Base-by-base conservation (phyloP, 2,888 invertebrate genomes). In the Chrysotoxum bicinctum region DNA sequence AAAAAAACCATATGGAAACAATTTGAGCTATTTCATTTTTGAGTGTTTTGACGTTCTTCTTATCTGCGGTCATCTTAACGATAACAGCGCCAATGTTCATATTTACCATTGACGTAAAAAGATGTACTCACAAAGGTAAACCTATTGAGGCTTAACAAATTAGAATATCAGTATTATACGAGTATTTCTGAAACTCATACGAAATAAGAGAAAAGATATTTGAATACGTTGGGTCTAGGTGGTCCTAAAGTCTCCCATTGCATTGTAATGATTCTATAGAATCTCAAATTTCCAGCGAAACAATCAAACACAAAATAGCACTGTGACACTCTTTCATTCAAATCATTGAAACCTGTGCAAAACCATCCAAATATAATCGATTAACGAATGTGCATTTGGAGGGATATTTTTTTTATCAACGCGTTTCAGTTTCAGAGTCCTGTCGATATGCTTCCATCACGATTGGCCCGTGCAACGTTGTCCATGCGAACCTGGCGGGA, bases 371-470 rank as follows among this genome's bases (percentile, higher is more conserved):
- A 19, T 19, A 19, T 19, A 54, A 30, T 54, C 35, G 35, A 30
- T 32, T 56, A 56, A 32, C 56, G 35, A 56, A 35, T 56, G n/a
- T n/a, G 32, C 21, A 37, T 58, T 58, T 35, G 21, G 32, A 35
- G 1, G 1, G 7, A 1, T n/a, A n/a, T 14, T 37, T 35, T 56
- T 23, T 23, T 8, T 26, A 32, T 32, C 16, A 30, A 16, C 4
- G 16, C 2, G 5, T 9, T 43, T 16, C 16, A 43, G n/a, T 40
- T 40, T 10, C 19, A 48, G 2, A 2, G 16, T 35, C 14, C 19
- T 16, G 32, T 54, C 10, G 16, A 19, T 32, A 54, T 54, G 1
- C 10, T 12, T 6, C 4, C 8, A 26, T 35, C 12, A 5, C 19
- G 5, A 35, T 19, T 56, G 12, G 10, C 4, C 16, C 6, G 45